Base-by-base conservation (phyloP, 2,888 invertebrate genomes). In the Drosophila robusta region DNA sequence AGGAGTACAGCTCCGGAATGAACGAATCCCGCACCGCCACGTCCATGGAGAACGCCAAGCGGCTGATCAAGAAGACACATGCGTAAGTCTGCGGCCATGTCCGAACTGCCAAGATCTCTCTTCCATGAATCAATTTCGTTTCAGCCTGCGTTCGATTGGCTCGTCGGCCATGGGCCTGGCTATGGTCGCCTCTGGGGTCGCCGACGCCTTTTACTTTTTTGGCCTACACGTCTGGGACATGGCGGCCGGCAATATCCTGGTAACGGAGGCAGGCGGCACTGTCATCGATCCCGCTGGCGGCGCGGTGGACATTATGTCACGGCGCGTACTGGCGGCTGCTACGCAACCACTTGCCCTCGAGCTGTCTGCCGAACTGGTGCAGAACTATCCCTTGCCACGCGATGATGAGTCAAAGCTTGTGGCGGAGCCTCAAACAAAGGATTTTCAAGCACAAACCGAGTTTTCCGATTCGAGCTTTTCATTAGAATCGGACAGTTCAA, bases 191-290 rank as follows among this genome's bases (percentile, higher is more conserved):
- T 92, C 95, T 79, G 99, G 99, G 0, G 95, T 94, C 2, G 95
- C 96, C 2, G 98, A 98, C 93, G 95, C 95, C 1, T 97, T 97
- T 91, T 96, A 95, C 90, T 98, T 99, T 91, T 97, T 95, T 93
- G 99, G 99, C 0, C 95, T 98, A 76, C 99, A 99, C 92, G 95
- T 97, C 24, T 99, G 99, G 99, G 97, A 97, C 89, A 94, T 96
- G 69, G 97, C 96, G 16, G 97, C 97, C 8, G 98, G 97, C 0
- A 95, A 95, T 89, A 92, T 99, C 8, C 94, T 99, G 63, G 95
- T 99, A 0, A 93, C 94, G 56, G 99, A 99, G 93, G 99, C 99
- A 12, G 99, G 99, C 4, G 99, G 99, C 4, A 95, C 96, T 9
- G 95, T 96, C 39, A 94, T 97, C 32, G 98, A 99, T 93, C 97